phyloP scores from a whole-genome alignment of 1,140 invertebrate genomes.

The Microplitis demolitor region DNA sequence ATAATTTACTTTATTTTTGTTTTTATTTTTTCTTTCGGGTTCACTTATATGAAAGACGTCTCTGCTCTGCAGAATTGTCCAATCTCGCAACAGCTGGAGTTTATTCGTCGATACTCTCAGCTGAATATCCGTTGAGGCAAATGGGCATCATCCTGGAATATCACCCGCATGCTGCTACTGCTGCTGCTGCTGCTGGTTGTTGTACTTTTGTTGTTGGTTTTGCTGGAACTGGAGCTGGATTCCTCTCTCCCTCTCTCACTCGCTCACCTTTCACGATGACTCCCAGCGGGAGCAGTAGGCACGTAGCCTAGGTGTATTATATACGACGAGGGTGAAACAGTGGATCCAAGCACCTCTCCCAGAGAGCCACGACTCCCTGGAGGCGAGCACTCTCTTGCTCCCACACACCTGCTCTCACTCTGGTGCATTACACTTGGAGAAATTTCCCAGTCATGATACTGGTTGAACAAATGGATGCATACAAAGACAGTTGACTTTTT shows the following conservation, averaged over 20 bases:
- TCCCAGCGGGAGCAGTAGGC: constrained; percentile 32
- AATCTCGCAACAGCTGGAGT: neutral
- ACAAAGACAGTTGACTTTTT: neutral
- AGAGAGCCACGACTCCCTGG: constrained; percentile 40
- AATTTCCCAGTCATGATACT: neutral
- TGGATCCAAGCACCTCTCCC: constrained; percentile 37
- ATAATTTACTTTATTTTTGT: neutral
- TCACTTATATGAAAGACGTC: no score
- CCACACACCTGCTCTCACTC: neutral
- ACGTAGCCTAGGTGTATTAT: constrained; percentile 45
- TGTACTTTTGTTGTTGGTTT: constrained; percentile 22
- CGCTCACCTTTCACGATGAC: constrained; percentile 16
- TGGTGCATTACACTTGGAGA: neutral
- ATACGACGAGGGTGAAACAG: constrained; percentile 42
- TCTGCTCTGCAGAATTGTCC: neutral
- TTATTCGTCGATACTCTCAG: constrained; percentile 4
- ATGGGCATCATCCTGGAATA: constrained; percentile 35
- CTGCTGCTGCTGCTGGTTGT: no score
- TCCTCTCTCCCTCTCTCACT: constrained; percentile 19
- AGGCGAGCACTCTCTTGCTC: constrained; percentile 37
- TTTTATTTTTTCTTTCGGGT: neutral
- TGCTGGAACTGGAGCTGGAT: neutral
- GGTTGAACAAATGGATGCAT: no score
- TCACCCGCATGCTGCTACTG: constrained; percentile 13
- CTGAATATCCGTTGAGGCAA: constrained; percentile 18